Conservation (phyloP, 2,888 invertebrate genomes). For the Caenorhabditis doughertyi region DNA sequence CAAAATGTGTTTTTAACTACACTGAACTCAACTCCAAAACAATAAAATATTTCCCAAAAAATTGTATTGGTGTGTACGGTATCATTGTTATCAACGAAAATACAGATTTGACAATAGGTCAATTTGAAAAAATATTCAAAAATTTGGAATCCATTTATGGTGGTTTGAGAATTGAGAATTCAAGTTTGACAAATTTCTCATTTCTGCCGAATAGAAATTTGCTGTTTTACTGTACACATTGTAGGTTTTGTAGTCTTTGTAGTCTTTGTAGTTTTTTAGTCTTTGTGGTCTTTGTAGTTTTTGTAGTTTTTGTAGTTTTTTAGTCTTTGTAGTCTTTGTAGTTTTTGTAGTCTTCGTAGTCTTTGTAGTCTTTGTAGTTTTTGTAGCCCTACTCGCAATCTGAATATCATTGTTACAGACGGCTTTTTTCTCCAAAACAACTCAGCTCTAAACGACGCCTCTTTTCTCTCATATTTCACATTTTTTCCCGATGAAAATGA, state of each 20-base stretch:
- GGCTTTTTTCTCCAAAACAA: slow-evolving; percentile 7
- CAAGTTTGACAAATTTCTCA: not conserved
- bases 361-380: not conserved
- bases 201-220: not conserved
- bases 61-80: not conserved
- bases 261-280: no score
- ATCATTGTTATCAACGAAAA: slow-evolving; percentile 5
- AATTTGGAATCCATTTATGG: not conserved
- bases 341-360: not conserved
- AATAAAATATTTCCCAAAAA: slow-evolving; percentile 1
- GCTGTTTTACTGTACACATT: not conserved
- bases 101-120: not conserved
- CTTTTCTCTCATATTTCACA: not conserved
- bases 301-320: not conserved
- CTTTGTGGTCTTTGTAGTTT: not conserved
- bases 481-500: not conserved
- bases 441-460: not conserved
- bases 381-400: no score
- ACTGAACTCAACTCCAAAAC: slow-evolving; percentile 16
- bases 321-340: not conserved
- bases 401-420: no score
- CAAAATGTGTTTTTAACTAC: not conserved
- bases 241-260: not conserved
- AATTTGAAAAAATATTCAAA: not conserved
- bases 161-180: not conserved